These are phyloP conservation scores for Tipula helvola DNA, from an alignment of 2,888 invertebrate genomes.

Conservation along the genomic window DNA sequence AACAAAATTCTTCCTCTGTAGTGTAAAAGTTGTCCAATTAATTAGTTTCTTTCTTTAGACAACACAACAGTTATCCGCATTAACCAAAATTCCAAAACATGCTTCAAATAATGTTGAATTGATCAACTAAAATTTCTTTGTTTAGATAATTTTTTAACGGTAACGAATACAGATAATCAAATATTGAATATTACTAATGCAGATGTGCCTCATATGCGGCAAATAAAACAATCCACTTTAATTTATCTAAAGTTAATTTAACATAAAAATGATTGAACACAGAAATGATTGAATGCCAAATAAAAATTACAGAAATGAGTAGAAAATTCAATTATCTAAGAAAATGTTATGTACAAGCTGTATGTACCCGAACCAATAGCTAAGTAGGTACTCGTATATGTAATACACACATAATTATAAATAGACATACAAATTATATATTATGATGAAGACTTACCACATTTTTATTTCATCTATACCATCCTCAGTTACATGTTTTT, in stretches of 20 bases:
- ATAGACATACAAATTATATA: neutral
- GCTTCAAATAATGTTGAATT: no score
- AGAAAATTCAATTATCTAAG: neutral
- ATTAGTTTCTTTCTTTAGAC: no score
- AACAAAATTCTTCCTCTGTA: no score
- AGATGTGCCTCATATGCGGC: neutral
- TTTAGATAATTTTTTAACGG: no score
- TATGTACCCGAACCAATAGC: neutral
- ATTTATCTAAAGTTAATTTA: neutral
- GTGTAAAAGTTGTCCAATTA: no score
- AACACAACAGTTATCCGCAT: no score
- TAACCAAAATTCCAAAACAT: no score
- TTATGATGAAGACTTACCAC: neutral
- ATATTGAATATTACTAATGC: neutral
- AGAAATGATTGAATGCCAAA: neutral
- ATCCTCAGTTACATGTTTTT: neutral
- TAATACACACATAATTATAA: neutral
- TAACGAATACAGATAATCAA: no score
- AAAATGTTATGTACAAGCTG: neutral
- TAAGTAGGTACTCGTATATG: neutral
- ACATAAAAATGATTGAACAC: neutral
- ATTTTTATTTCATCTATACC: neutral
- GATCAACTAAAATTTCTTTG: no score
- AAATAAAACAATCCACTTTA: neutral
- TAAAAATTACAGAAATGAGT: neutral